These are phyloP conservation scores for Limnephilus marmoratus DNA, from an alignment of 2,888 invertebrate genomes.

Conservation along the genomic window DNA sequence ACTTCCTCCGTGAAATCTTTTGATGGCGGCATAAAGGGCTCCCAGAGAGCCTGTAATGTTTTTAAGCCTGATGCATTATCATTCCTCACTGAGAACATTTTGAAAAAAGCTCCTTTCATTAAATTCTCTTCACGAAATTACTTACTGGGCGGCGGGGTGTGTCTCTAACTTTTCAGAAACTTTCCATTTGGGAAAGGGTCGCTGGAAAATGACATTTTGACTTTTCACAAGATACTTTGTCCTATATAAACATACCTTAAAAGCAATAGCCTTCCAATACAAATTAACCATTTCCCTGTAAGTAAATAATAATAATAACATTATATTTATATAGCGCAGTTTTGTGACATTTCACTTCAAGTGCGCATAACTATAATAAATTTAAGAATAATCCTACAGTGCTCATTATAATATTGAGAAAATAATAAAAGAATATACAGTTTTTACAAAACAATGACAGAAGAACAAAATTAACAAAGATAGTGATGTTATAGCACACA, in stretches of 20 bases:
- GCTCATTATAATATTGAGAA: too few relatives aligned
- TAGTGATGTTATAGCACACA: too few relatives aligned
- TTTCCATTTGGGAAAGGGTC: not conserved
- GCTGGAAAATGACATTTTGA: not conserved
- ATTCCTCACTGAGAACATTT: not conserved
- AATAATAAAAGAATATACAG: too few relatives aligned
- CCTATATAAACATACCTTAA: not conserved
- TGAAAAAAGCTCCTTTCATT: not conserved
- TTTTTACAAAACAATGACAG: too few relatives aligned
- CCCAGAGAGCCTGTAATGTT: not conserved
- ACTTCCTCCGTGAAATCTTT: not conserved
- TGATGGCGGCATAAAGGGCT: not conserved
- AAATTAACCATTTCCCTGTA: too few relatives aligned
- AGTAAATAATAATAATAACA: too few relatives aligned
- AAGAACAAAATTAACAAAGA: too few relatives aligned
- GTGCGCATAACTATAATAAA: too few relatives aligned
- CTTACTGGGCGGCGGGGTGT: not conserved
- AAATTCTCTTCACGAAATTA: conserved; percentile 8
- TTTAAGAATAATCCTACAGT: too few relatives aligned
- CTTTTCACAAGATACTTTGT: not conserved
- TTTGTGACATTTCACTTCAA: too few relatives aligned
- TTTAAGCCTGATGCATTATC: conserved; percentile 15
- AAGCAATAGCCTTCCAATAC: too few relatives aligned
- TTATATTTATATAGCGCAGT: too few relatives aligned
- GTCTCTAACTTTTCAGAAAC: conserved; percentile 13